These are phyloP conservation scores for Temnothorax rugatulus DNA, from an alignment of 2,888 invertebrate genomes.

Conservation along the genomic window DNA sequence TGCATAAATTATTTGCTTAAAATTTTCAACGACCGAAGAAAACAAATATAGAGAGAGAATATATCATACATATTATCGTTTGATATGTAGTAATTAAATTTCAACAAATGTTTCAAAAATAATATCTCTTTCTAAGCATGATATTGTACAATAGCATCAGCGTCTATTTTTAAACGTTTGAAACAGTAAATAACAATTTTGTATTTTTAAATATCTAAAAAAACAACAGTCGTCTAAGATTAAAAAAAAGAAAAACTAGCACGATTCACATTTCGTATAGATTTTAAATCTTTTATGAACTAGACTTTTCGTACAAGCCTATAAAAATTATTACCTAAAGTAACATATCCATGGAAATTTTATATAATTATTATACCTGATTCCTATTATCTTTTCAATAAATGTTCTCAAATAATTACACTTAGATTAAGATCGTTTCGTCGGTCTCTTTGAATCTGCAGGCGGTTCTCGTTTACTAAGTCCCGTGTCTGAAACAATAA, in stretches of 20 bases:
- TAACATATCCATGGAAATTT: not conserved
- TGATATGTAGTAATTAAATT: not conserved
- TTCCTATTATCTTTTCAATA: conserved; percentile 17
- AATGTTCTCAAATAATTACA: not conserved
- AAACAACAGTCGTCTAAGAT: not conserved
- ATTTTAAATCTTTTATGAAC: conserved; percentile 8
- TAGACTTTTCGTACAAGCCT: not conserved
- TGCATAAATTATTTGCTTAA: not conserved
- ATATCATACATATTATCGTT: too few relatives aligned
- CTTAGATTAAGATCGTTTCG: conserved; percentile 34
- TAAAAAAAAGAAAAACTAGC: conserved; percentile 4
- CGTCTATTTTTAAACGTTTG: not conserved
- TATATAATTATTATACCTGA: conserved; percentile 18
- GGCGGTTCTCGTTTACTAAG: conserved; percentile 40
- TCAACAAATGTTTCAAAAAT: conserved; percentile 6
- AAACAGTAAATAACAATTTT: not conserved
- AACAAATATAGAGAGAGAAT: not conserved
- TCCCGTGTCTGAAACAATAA: conserved; percentile 47
- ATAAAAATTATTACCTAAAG: not conserved
- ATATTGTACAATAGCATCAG: not conserved
- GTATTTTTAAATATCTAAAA: conserved; percentile 7
- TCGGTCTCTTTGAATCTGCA: conserved; percentile 21
- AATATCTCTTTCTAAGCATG: not conserved
- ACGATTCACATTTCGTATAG: not conserved
- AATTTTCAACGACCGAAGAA: conserved; percentile 1